phyloP scores from a whole-genome alignment of 2,888 invertebrate genomes.

The Hesperia comma region DNA sequence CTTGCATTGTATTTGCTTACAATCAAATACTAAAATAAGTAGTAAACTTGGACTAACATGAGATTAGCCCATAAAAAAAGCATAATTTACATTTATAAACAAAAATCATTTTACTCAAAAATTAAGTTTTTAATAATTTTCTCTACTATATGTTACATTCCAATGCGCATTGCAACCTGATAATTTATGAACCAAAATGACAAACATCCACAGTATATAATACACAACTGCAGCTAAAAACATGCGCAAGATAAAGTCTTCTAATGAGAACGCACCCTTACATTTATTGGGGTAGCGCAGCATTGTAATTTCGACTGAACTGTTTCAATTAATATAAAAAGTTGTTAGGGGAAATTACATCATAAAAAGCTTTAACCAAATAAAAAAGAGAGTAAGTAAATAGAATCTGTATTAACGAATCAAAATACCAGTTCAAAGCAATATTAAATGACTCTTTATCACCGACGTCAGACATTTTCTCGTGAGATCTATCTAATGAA shows the following conservation, averaged over 20 bases:
- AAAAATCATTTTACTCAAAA: too few relatives aligned
- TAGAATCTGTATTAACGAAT: slow-evolving; percentile 55
- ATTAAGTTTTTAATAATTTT: background rate
- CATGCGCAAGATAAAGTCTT: slow-evolving; percentile 54
- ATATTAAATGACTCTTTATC: slow-evolving; percentile 1
- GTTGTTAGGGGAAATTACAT: slow-evolving; percentile 53
- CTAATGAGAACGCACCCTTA: slow-evolving; percentile 40
- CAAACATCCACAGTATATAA: slow-evolving; percentile 40
- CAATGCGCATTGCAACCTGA: slow-evolving; percentile 2
- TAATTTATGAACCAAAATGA: slow-evolving; percentile 9
- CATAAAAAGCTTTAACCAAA: slow-evolving; percentile 61
- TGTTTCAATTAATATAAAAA: background rate
- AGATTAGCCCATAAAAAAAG: too few relatives aligned
- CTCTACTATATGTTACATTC: background rate
- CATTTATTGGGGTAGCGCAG: background rate
- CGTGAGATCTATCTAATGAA: slow-evolving; percentile 24
- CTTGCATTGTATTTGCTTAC: background rate
- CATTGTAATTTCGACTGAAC: background rate
- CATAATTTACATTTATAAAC: too few relatives aligned
- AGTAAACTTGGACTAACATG: too few relatives aligned
- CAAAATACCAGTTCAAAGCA: slow-evolving; percentile 42
- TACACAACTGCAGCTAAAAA: slow-evolving; percentile 55
- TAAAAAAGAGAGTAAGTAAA: slow-evolving; percentile 63
- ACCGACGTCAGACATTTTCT: slow-evolving; percentile 18
- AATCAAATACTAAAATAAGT: too few relatives aligned